Percentiles rank a stretch among this genome's conserved stretches.
phyloP scores from a whole-genome alignment of 2,113 vertebrate species.

The Zosterops hypoxanthus region DNA sequence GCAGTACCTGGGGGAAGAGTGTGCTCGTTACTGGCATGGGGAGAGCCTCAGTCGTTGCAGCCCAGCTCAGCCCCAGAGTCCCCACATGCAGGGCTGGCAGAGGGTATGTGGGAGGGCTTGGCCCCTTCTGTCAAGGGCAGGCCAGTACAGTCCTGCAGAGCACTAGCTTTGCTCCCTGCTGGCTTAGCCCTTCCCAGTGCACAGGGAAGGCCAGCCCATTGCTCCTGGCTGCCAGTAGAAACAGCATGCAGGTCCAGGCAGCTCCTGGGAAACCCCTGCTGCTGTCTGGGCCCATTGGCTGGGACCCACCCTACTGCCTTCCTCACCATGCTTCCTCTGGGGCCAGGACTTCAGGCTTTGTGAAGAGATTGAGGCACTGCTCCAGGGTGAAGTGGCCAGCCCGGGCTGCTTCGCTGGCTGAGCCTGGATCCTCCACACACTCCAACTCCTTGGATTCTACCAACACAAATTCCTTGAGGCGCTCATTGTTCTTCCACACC shows the following conservation, averaged over 20 bases:
- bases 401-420: conserved; percentile 89
- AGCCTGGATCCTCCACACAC: conserved; percentile 90
- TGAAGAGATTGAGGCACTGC: conserved; percentile 98
- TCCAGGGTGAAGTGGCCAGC: conserved; percentile 96
- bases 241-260: fast-evolving
- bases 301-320: neutral
- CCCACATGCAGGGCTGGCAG: neutral
- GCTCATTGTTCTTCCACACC: conserved; percentile 97
- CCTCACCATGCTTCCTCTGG: conserved; percentile 96
- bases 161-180: neutral
- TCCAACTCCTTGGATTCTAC: conserved; percentile 96
- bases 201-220: neutral
- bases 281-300: neutral
- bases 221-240: neutral
- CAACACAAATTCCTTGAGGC: conserved; percentile 92
- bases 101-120: neutral
- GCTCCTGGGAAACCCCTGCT: neutral
- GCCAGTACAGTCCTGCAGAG: neutral
- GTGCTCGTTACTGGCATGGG: fast-evolving
- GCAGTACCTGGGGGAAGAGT: conserved; percentile 82
- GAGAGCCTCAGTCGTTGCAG: neutral
- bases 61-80: neutral
- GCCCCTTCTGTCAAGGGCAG: neutral
- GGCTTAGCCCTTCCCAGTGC: neutral
- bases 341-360: conserved; percentile 94